phyloP scores from a whole-genome alignment of 1,140 invertebrate species.

The Anoplophora glabripennis region DNA sequence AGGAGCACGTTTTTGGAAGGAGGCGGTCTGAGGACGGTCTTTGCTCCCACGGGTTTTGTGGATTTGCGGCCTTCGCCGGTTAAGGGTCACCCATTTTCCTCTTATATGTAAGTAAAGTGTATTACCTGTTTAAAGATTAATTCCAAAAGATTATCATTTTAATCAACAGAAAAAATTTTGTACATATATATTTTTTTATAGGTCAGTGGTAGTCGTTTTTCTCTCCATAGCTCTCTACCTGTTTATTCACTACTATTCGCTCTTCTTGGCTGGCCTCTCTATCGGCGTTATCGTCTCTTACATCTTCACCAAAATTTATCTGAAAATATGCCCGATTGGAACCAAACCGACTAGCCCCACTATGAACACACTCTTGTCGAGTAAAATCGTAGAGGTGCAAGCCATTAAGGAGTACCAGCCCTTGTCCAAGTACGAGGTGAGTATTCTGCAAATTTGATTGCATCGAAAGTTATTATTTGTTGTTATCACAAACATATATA shows the following conservation, averaged over 20 bases:
- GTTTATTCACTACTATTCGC: slow-evolving; percentile 30
- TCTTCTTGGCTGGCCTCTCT: slow-evolving; percentile 33
- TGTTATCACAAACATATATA: too few relatives aligned
- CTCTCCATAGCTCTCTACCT: slow-evolving; percentile 27
- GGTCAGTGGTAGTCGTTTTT: slow-evolving; percentile 17
- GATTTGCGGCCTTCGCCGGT: slow-evolving; percentile 31
- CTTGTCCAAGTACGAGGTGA: slow-evolving; percentile 57
- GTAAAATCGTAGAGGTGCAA: slow-evolving; percentile 50
- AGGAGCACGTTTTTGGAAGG: slow-evolving; percentile 16
- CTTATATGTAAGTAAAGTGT: slow-evolving; percentile 22
- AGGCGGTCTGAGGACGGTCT: slow-evolving; percentile 29
- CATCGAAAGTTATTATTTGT: too few relatives aligned
- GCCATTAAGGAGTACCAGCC: slow-evolving; percentile 54
- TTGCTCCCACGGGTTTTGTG: slow-evolving; percentile 42
- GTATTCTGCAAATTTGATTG: too few relatives aligned
- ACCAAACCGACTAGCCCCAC: neutral
- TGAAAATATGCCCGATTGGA: slow-evolving; percentile 19
- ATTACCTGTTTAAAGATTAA: neutral
- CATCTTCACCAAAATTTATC: slow-evolving; percentile 39
- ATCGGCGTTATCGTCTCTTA: slow-evolving; percentile 36
- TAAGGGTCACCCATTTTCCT: slow-evolving; percentile 2
- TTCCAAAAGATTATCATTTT: neutral
- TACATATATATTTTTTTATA: slow-evolving; percentile 16
- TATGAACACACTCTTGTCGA: neutral
- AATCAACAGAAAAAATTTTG: neutral